Evolutionary conservation across 1,140 invertebrate genomes (phyloP), one percentile per base, ranked within the genome.

Genomic region (Antheraea mylitta): DNA sequence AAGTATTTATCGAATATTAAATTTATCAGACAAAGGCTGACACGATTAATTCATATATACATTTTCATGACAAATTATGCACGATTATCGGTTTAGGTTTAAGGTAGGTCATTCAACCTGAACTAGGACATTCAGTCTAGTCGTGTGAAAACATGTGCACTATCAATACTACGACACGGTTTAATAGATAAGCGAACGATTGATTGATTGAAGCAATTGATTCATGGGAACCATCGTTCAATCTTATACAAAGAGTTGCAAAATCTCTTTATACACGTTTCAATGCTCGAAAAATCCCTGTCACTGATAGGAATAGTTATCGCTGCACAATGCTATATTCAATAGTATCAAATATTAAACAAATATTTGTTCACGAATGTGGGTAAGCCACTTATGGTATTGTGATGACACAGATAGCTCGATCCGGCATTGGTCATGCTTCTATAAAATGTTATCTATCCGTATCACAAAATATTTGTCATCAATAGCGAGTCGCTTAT

Each of bases 41-140:
- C 18, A 22, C 45, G 64, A 66, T 19, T 63, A 61, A 67, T 36
- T 66, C 38, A 7, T 42, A 8, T 42, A 7, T 42, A 42, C 0
- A 42, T 9, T 42, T 42, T 42, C 38, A 42, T 42, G 38, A 42
- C 38, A 58, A 73, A 79, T 77, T 71, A 75, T 77, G 67, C 62
- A 64, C 77, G 74, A 82, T 80, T 76, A 80, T 75, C 70, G 70
- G 63, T 30, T 68, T 71, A 65, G 66, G 42, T 48, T 64, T 81
- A 73, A 77, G 78, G 76, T 76, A 82, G 84, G 83, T 85, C 83
- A 66, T 88, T 86, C 83, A 88, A 88, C 86, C 73, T 66, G 64
- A 77, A 70, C 66, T 77, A 74, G 77, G 79, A 73, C 72, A 74
- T 42, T 42, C 38, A 42, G 38, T 42, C 38, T 42, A 42, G 53